phyloP scores from a whole-genome alignment of 2,888 invertebrate species.

The Pomacea canaliculata region DNA sequence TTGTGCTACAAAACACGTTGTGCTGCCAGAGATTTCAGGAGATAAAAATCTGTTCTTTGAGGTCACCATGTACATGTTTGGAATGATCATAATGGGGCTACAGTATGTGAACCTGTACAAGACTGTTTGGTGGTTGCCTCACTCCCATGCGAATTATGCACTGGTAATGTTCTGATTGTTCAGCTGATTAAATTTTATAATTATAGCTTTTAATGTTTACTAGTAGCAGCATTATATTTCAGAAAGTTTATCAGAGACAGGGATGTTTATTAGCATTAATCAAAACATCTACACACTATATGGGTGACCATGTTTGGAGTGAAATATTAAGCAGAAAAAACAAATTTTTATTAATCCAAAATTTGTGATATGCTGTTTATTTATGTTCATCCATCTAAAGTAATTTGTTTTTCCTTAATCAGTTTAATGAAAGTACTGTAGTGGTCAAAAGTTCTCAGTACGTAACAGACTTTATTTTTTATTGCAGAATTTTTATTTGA shows the following conservation, averaged over 20 bases:
- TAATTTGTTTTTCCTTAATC: too few relatives aligned
- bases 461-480: not conserved
- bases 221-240: not conserved
- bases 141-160: constrained; percentile 88
- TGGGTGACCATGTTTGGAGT: too few relatives aligned
- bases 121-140: constrained; percentile 97
- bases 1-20: constrained; percentile 64
- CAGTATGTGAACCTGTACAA: constrained; percentile 96
- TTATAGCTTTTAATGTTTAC: not conserved
- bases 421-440: too few relatives aligned
- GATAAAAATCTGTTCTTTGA: constrained; percentile 89
- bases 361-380: too few relatives aligned
- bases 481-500: constrained; percentile 92
- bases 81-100: constrained; percentile 79
- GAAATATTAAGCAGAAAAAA: too few relatives aligned
- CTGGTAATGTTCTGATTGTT: constrained; percentile 77
- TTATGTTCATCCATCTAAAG: too few relatives aligned
- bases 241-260: not conserved
- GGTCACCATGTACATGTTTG: constrained; percentile 84
- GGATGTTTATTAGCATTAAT: too few relatives aligned
- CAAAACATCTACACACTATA: too few relatives aligned
- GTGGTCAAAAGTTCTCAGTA: too few relatives aligned
- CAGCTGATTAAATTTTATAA: not conserved
- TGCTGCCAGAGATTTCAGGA: constrained; percentile 75
- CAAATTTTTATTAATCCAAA: too few relatives aligned